phyloP scores from a whole-genome alignment of 2,113 vertebrate genomes.

The Uria lomvia region DNA sequence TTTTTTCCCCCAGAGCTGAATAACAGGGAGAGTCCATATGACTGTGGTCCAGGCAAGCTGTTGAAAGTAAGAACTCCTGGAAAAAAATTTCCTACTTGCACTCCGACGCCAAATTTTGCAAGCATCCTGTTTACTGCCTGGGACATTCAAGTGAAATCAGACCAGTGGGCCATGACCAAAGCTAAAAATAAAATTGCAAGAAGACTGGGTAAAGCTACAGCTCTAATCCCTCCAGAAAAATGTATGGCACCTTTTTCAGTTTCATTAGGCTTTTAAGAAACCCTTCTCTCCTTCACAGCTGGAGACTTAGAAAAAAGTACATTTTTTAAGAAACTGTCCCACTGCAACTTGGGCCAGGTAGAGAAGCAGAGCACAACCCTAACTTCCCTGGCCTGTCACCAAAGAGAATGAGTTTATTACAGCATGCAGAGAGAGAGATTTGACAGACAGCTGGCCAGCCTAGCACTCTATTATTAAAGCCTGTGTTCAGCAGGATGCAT shows the following conservation, averaged over 20 bases:
- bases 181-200: slow-evolving; percentile 53
- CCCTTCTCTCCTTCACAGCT: background rate
- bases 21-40: background rate
- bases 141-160: slow-evolving; percentile 29
- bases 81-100: background rate
- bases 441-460: slow-evolving; percentile 40
- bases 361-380: background rate
- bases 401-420: slow-evolving; percentile 38
- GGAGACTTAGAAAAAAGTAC: background rate
- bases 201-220: background rate
- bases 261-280: background rate
- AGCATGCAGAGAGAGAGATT: background rate
- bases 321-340: background rate
- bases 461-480: background rate
- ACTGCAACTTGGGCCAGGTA: background rate
- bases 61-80: background rate
- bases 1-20: background rate
- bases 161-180: slow-evolving; percentile 20
- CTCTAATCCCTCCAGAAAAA: slow-evolving; percentile 2
- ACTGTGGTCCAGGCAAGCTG: background rate
- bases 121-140: slow-evolving; percentile 45
- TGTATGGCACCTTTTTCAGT: background rate
- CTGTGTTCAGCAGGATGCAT: slow-evolving; percentile 10
- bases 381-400: background rate
- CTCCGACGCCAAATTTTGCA: slow-evolving; percentile 33